A percentile compares a stretch with the other conserved stretches of the same genome.
Evolutionary conservation across 2,888 invertebrate species (phyloP).

Genomic region (Synanthedon myopaeformis): DNA sequence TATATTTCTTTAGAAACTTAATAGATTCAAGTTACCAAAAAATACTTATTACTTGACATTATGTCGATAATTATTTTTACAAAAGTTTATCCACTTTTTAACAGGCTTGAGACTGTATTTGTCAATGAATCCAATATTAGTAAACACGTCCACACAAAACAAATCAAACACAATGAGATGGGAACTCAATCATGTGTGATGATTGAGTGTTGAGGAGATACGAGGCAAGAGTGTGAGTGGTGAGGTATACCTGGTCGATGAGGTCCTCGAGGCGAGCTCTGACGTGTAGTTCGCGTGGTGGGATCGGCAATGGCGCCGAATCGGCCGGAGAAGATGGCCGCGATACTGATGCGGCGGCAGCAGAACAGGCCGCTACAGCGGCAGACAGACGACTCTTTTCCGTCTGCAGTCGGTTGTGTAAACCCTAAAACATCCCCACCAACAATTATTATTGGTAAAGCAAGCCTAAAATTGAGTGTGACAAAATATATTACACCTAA

Average conservation of each 20-base stretch:
- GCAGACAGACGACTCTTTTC: constrained; percentile 88
- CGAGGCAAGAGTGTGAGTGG: no score
- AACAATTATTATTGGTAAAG: no score
- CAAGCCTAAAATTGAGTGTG: no score
- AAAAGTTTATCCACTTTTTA: no score
- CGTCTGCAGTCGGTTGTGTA: constrained; percentile 88
- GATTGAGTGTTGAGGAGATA: constrained; percentile 2
- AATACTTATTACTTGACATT: no score
- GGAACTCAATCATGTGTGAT: not conserved
- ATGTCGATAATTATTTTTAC: no score
- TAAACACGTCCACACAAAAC: no score
- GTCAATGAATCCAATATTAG: no score
- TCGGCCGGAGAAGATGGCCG: constrained; percentile 91
- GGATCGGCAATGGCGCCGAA: constrained; percentile 85
- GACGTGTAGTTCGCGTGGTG: constrained; percentile 85
- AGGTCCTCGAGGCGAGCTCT: constrained; percentile 89
- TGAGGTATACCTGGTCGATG: constrained; percentile 83
- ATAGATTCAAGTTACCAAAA: no score
- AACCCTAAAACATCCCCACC: constrained; percentile 28
- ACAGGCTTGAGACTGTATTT: no score
- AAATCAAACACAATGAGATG: not conserved
- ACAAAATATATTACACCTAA: no score
- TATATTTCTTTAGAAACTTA: no score
- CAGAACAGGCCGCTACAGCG: constrained; percentile 93
- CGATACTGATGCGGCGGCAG: constrained; percentile 91